Evolutionary conservation across 1,140 invertebrate species (phyloP).

Genomic region (Zaprionus taronus): DNA sequence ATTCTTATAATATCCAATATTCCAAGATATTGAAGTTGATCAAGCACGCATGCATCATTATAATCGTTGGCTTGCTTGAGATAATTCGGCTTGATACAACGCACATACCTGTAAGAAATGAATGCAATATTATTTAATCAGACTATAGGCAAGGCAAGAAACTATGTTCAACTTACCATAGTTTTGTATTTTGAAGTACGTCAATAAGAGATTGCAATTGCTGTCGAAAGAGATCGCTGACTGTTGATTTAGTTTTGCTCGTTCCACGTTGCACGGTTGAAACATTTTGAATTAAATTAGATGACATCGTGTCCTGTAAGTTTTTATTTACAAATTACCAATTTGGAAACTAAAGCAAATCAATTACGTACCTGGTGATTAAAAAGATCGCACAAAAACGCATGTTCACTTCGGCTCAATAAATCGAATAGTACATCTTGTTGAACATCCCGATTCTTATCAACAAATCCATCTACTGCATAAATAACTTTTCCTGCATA

Average conservation of each 20-base stretch:
- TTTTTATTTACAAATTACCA: neutral
- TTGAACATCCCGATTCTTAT: slow-evolving; percentile 98
- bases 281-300: slow-evolving; percentile 69
- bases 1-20: slow-evolving; percentile 98
- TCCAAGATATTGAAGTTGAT: slow-evolving; percentile 96
- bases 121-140: neutral
- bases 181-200: slow-evolving; percentile 95
- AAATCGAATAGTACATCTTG: slow-evolving; percentile 98
- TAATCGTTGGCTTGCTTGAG: slow-evolving; percentile 94
- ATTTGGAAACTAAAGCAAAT: neutral
- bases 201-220: slow-evolving; percentile 96
- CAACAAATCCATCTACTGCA: slow-evolving; percentile 96
- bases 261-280: slow-evolving; percentile 92
- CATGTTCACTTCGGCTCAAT: slow-evolving; percentile 93
- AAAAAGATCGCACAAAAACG: slow-evolving; percentile 95
- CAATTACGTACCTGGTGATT: slow-evolving; percentile 88
- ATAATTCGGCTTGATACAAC: slow-evolving; percentile 97
- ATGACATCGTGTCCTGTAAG: slow-evolving; percentile 42
- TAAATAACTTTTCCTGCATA: slow-evolving; percentile 98
- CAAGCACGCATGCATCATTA: slow-evolving; percentile 92
- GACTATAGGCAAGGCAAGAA: neutral
- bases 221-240: slow-evolving; percentile 96
- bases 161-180: slow-evolving; percentile 88
- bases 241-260: slow-evolving; percentile 95
- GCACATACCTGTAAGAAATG: slow-evolving; percentile 89